Evolutionary conservation across 2,113 vertebrate genomes (phyloP), one percentile per base, ranked within the genome.

Genomic region (Loxodonta africana): DNA sequence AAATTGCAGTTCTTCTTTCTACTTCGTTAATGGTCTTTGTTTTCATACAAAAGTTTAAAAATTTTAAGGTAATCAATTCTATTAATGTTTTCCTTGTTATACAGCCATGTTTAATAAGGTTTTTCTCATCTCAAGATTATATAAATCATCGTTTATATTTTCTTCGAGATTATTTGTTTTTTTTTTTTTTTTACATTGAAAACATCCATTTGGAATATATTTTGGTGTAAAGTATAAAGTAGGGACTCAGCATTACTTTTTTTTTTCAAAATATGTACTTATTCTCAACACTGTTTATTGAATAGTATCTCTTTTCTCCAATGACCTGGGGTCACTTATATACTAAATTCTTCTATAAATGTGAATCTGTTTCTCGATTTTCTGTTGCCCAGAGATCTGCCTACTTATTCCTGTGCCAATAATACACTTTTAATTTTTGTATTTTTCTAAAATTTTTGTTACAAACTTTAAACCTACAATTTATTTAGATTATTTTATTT

Each of bases 281-380:
- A 88, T 95, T 96, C 20, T 9, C 44, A 95, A 78, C 14, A 69
- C 30, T 6, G 90, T 46, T 90, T 96, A 69, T 88, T 83, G 67
- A 91, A 69, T 53, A 53, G 12, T 83, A 90, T 76, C 26, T 90
- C 62, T 51, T 95, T 92, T 48, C 69, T 80, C 41, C 81, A 67
- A 6, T 90, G 77, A 87, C 25, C 93, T 80, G 37, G 18, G 93
- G 2, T 82, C 33, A 71, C 30, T 88, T 83, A 41, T 71, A 78
- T 57, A 60, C 18, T 83, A 83, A 94, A 73, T 93, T 87, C 60
- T 91, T 89, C 60, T 92, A 51, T 71, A 88, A 76, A 69, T n/a
- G 74, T 10, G 82, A 76, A 92, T 8, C 17, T 71, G n/a, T 96
- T 53, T 77, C 60, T 85, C 69, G 33, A 33, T 65, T 69, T 57